Evolutionary conservation across 2,797 vertebrate species (phyloP).

Genomic region (Chromobotia macracanthus): DNA sequence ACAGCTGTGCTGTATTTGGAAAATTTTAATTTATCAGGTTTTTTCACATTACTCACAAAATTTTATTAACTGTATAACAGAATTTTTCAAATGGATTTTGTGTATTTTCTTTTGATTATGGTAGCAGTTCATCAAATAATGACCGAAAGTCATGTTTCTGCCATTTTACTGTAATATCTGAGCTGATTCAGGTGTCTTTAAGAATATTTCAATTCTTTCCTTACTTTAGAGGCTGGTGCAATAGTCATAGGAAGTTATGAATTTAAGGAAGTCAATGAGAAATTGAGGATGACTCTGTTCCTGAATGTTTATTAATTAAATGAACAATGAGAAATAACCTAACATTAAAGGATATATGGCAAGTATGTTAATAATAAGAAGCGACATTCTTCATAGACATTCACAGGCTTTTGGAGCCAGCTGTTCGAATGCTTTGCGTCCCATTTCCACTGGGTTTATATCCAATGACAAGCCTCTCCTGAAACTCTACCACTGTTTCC

Average conservation of each 20-base stretch:
- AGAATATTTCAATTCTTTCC: too few relatives aligned
- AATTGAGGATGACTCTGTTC: conserved; percentile 15
- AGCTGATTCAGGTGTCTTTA: too few relatives aligned
- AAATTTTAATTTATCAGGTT: too few relatives aligned
- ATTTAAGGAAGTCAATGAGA: conserved; percentile 31
- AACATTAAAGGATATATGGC: conserved; percentile 57
- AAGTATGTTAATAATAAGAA: conserved; percentile 66
- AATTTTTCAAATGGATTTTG: too few relatives aligned
- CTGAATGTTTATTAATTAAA: conserved; percentile 35
- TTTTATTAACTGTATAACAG: too few relatives aligned
- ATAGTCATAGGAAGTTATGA: conserved; percentile 1
- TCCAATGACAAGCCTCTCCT: conserved; percentile 72
- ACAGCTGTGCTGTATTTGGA: too few relatives aligned
- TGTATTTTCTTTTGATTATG: too few relatives aligned
- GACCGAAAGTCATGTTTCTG: too few relatives aligned
- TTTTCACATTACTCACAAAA: too few relatives aligned
- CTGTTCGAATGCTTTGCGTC: conserved; percentile 64
- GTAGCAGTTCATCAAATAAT: too few relatives aligned
- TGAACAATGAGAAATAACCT: conserved; percentile 61
- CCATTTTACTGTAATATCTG: too few relatives aligned
- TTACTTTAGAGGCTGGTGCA: background rate
- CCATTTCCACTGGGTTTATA: conserved; percentile 68
- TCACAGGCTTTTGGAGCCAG: conserved; percentile 11
- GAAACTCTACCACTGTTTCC: conserved; percentile 70
- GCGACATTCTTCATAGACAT: background rate